A percentile compares a stretch with the other conserved stretches of the same genome.
Evolutionary conservation across 2,113 vertebrate species (phyloP).

Genomic region (Prionailurus bengalensis): DNA sequence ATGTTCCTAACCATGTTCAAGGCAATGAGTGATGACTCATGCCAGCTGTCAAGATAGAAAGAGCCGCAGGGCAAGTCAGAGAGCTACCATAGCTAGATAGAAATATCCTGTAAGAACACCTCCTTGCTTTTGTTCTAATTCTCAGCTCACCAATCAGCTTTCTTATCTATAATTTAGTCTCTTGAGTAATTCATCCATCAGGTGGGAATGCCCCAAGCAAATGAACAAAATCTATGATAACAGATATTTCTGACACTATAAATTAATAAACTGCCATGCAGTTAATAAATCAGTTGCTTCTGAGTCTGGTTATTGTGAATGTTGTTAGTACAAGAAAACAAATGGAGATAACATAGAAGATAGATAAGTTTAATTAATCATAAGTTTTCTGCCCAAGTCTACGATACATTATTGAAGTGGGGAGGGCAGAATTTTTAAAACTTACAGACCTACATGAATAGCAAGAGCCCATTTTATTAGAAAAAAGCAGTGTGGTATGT

Average conservation of each 20-base stretch:
- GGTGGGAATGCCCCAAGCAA: slow-evolving; percentile 73
- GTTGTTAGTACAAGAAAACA: slow-evolving; percentile 79
- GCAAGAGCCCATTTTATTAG: slow-evolving; percentile 37
- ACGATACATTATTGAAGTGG: slow-evolving; percentile 17
- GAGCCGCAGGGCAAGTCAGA: slow-evolving; percentile 34
- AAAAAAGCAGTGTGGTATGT: background rate
- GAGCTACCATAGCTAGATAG: slow-evolving; percentile 14
- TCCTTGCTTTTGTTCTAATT: slow-evolving; percentile 70
- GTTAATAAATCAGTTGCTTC: slow-evolving; percentile 74
- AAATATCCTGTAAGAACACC: slow-evolving; percentile 72
- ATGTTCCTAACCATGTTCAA: background rate
- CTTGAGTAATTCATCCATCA: slow-evolving; percentile 73
- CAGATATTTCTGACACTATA: slow-evolving; percentile 56
- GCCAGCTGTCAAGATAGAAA: slow-evolving; percentile 61
- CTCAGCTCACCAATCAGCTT: slow-evolving; percentile 50
- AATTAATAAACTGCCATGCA: slow-evolving; percentile 68
- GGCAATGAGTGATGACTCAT: slow-evolving; percentile 62
- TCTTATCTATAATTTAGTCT: slow-evolving; percentile 75
- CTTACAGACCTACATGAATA: slow-evolving; percentile 2
- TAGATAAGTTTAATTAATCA: slow-evolving; percentile 72
- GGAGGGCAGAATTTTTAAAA: slow-evolving; percentile 8
- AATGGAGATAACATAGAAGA: slow-evolving; percentile 77
- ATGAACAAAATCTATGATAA: slow-evolving; percentile 61
- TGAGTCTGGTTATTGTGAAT: slow-evolving; percentile 70
- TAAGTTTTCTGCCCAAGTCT: slow-evolving; percentile 51